These are phyloP conservation scores for Xylophagus ater DNA, from an alignment of 2,888 invertebrate genomes.

Conservation along the genomic window DNA sequence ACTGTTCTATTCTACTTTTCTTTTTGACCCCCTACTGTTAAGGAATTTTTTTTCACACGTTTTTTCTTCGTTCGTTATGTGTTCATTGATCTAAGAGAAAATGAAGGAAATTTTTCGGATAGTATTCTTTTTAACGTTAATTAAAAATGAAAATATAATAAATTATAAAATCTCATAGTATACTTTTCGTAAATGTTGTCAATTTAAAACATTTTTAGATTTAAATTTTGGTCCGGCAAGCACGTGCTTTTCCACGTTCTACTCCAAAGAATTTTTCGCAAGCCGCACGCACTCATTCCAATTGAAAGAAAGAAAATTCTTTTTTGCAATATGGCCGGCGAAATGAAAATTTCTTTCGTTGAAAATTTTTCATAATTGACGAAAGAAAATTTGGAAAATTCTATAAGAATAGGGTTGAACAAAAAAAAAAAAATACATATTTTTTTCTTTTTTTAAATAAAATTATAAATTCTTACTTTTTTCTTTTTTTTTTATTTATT, in stretches of 20 bases:
- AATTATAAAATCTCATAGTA: no score
- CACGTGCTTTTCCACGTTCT: constrained; percentile 14
- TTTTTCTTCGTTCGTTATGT: neutral
- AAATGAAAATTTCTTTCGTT: constrained; percentile 11
- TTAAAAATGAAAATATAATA: no score
- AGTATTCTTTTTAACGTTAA: neutral
- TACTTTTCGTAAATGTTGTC: no score
- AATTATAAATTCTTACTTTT: neutral
- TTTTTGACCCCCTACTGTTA: neutral
- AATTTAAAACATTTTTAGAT: constrained; percentile 1
- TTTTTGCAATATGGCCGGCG: constrained; percentile 23
- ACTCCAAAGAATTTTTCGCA: constrained; percentile 14
- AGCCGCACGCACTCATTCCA: constrained; percentile 20
- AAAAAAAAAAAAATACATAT: neutral
- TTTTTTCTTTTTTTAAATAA: neutral
- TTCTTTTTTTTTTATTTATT: neutral
- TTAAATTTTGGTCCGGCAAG: constrained; percentile 7
- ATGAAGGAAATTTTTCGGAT: neutral
- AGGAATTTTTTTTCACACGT: neutral
- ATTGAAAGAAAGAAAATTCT: constrained; percentile 19
- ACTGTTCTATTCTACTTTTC: constrained; percentile 2
- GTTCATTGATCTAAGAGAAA: constrained; percentile 1
- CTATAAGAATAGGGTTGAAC: constrained; percentile 1
- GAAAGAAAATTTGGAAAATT: constrained; percentile 10
- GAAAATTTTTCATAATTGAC: constrained; percentile 1